phyloP scores from a whole-genome alignment of 2,113 vertebrate species.

The human (Homo sapiens) region DNA sequence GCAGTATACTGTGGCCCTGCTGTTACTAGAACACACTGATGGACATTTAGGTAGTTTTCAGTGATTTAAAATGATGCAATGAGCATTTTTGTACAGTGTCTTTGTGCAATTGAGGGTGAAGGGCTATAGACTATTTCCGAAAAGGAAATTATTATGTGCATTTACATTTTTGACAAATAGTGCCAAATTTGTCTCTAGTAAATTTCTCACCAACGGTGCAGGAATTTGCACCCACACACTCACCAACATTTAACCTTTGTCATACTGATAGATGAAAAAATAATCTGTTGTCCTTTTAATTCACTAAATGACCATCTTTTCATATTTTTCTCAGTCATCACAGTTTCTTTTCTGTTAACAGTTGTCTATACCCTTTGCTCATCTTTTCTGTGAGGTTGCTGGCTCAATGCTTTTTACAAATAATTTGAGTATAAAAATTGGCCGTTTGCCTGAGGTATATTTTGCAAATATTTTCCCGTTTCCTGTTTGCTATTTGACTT shows the following conservation, averaged over 20 bases:
- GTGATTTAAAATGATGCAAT: neutral
- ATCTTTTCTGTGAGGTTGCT: neutral
- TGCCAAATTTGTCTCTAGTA: neutral
- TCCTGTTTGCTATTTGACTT: neutral
- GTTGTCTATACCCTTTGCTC: neutral
- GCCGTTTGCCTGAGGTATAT: neutral
- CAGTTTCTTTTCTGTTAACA: neutral
- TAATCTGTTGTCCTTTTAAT: neutral
- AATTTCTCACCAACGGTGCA: neutral
- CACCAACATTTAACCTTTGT: neutral
- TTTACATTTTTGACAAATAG: neutral
- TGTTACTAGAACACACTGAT: neutral
- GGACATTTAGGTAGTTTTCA: neutral
- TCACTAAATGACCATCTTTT: neutral
- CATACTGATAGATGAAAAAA: neutral
- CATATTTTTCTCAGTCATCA: neutral
- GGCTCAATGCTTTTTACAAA: neutral
- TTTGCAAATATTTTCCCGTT: neutral
- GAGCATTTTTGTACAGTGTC: neutral
- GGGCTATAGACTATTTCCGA: neutral
- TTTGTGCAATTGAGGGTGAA: neutral
- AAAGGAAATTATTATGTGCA: neutral
- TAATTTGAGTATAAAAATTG: neutral
- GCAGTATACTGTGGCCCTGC: too few species aligned
- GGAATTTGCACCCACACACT: neutral